These are phyloP conservation scores for Oligia strigilis DNA, from an alignment of 2,888 invertebrate genomes.

Conservation along the genomic window DNA sequence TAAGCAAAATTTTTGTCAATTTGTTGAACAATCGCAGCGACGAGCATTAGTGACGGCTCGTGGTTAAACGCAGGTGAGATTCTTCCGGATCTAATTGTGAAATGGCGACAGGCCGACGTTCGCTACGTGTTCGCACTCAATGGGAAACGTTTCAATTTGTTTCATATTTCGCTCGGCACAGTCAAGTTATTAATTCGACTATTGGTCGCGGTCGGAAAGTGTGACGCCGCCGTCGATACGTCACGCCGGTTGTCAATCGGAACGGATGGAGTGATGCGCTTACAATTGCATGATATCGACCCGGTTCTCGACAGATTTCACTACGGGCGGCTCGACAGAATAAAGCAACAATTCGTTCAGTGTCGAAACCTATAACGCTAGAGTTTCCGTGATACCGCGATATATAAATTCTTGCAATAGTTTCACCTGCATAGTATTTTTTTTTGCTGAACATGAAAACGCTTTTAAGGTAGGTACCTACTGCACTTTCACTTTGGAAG, in stretches of 20 bases:
- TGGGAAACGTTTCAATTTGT: conserved; percentile 70
- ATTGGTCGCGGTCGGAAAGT: conserved; percentile 80
- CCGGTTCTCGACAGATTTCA: conserved; percentile 79
- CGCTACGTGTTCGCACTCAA: conserved; percentile 65
- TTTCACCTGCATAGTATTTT: conserved; percentile 19
- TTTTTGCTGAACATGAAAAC: conserved; percentile 30
- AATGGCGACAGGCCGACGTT: conserved; percentile 73
- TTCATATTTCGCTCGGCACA: conserved; percentile 72
- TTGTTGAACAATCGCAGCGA: conserved; percentile 71
- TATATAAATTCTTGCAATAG: conserved; percentile 35
- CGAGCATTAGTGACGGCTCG: conserved; percentile 80
- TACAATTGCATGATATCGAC: conserved; percentile 84
- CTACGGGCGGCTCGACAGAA: conserved; percentile 68
- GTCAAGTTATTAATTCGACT: conserved; percentile 73
- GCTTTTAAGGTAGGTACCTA: conserved; percentile 27
- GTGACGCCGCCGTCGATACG: conserved; percentile 80
- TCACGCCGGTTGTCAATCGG: conserved; percentile 88
- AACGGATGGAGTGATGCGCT: conserved; percentile 81
- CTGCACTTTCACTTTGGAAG: conserved; percentile 47
- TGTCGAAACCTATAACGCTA: conserved; percentile 60
- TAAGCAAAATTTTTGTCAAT: conserved; percentile 73
- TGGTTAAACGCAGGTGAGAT: conserved; percentile 75
- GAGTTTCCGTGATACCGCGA: conserved; percentile 43
- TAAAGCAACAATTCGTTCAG: conserved; percentile 67
- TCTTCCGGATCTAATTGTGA: conserved; percentile 88